Percentiles rank a stretch among this genome's conserved stretches.
Evolutionary conservation across 2,888 invertebrate genomes (phyloP).

Genomic region (Mesorhabditis sp.): DNA sequence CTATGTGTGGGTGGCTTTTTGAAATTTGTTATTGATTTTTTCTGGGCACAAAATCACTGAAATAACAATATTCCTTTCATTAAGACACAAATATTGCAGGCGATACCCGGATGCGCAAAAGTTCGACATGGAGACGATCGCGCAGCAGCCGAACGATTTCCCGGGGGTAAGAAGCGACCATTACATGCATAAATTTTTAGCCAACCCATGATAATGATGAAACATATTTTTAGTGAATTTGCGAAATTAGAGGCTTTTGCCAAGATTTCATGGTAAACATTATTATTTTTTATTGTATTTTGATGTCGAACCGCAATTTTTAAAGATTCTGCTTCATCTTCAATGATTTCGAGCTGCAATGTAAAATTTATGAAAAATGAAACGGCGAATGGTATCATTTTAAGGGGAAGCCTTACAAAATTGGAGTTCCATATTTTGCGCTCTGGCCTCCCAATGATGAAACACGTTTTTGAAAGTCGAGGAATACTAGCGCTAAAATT

Average conservation of each 20-base stretch:
- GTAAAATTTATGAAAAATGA: too few relatives aligned
- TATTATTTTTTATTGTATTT: background rate
- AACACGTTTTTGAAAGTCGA: too few relatives aligned
- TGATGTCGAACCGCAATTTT: background rate
- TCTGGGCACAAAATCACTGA: background rate
- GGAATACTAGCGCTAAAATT: too few relatives aligned
- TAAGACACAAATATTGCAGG: background rate
- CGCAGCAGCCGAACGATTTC: background rate
- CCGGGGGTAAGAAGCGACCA: background rate
- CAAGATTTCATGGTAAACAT: background rate
- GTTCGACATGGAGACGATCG: conserved; percentile 6
- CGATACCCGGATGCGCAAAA: background rate
- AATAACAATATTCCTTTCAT: background rate
- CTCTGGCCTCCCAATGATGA: too few relatives aligned
- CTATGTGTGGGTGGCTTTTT: too few relatives aligned
- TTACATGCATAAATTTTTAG: background rate
- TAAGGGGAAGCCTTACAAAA: too few relatives aligned
- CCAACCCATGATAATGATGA: background rate
- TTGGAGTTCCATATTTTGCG: too few relatives aligned
- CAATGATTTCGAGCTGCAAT: too few relatives aligned
- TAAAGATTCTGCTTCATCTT: background rate
- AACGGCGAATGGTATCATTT: too few relatives aligned
- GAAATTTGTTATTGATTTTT: too few relatives aligned
- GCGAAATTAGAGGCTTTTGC: background rate
- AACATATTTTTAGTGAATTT: background rate